Percentiles rank a stretch among this genome's conserved stretches.
These are phyloP conservation scores for Steinernema khuongi DNA, from an alignment of 1,140 invertebrate species.

Conservation along the genomic window DNA sequence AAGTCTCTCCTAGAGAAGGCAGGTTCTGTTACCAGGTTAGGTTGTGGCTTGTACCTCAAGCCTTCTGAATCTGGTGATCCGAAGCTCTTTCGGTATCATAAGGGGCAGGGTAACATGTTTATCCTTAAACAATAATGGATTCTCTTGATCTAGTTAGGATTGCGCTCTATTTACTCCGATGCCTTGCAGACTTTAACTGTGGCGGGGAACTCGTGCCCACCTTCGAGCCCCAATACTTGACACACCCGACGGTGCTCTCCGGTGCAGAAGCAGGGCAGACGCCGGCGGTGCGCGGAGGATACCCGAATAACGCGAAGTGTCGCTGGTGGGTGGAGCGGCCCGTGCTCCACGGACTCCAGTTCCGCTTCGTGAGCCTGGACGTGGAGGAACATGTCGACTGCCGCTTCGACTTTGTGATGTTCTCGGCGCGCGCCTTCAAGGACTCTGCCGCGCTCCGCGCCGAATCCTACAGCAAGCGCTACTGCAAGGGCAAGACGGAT, in stretches of 20 bases:
- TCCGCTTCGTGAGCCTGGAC: conserved; percentile 44
- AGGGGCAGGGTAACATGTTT: too few relatives aligned
- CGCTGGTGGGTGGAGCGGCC: conserved; percentile 46
- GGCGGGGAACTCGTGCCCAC: conserved; percentile 42
- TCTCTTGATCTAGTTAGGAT: too few relatives aligned
- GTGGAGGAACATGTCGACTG: conserved; percentile 44
- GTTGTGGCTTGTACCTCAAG: too few relatives aligned
- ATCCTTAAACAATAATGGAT: too few relatives aligned
- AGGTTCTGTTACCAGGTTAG: too few relatives aligned
- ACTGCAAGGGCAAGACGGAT: conserved; percentile 17
- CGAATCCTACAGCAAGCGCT: neutral
- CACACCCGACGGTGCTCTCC: conserved; percentile 23
- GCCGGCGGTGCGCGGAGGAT: conserved; percentile 17
- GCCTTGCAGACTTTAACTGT: conserved; percentile 34
- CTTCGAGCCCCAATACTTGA: conserved; percentile 39
- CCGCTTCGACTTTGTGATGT: conserved; percentile 45
- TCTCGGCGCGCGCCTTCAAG: neutral
- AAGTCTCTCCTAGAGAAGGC: too few relatives aligned
- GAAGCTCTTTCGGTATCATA: too few relatives aligned
- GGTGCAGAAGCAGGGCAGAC: neutral
- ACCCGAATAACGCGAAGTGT: conserved; percentile 45
- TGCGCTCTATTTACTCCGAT: neutral
- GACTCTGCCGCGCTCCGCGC: neutral
- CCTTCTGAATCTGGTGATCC: too few relatives aligned
- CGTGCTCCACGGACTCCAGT: conserved; percentile 37